A percentile compares a stretch with the other conserved stretches of the same genome.
Evolutionary conservation across 2,797 vertebrate species (phyloP).

Genomic region (Austrolebias charrua): DNA sequence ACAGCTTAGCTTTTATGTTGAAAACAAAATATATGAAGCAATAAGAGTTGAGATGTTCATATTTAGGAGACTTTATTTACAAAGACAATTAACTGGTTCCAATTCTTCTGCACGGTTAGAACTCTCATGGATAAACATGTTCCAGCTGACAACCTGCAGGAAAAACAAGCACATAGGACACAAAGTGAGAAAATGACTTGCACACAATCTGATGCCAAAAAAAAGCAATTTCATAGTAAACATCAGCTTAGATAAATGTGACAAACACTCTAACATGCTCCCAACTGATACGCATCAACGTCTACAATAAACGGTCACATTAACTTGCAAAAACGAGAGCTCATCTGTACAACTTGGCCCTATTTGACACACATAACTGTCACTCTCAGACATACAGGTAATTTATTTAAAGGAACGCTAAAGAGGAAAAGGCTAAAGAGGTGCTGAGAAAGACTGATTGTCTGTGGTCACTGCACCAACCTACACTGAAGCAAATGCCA

Average conservation of each 20-base stretch:
- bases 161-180: constrained; percentile 37
- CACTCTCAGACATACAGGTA: constrained; percentile 28
- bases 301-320: constrained; percentile 62
- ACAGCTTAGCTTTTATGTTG: background rate
- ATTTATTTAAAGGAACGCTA: constrained; percentile 40
- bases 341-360: constrained; percentile 49
- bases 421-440: constrained; percentile 27
- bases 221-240: constrained; percentile 65
- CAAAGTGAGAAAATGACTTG: constrained; percentile 31
- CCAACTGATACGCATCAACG: constrained; percentile 50
- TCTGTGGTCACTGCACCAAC: constrained; percentile 33
- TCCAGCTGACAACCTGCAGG: constrained; percentile 75
- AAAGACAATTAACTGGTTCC: constrained; percentile 76
- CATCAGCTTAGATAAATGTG: constrained; percentile 52
- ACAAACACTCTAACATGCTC: constrained; percentile 46
- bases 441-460: constrained; percentile 17
- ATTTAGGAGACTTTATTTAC: constrained; percentile 87
- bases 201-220: constrained; percentile 45
- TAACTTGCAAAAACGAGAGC: constrained; percentile 36
- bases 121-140: constrained; percentile 67
- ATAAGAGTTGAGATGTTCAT: constrained; percentile 2
- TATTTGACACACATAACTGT: constrained; percentile 35
- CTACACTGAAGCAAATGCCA: constrained; percentile 32
- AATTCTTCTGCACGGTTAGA: constrained; percentile 65
- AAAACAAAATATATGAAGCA: no score